A percentile compares a stretch with the other conserved stretches of the same genome.
Conservation (phyloP, 2,888 invertebrate species). For the Yponomeuta evonymella region DNA sequence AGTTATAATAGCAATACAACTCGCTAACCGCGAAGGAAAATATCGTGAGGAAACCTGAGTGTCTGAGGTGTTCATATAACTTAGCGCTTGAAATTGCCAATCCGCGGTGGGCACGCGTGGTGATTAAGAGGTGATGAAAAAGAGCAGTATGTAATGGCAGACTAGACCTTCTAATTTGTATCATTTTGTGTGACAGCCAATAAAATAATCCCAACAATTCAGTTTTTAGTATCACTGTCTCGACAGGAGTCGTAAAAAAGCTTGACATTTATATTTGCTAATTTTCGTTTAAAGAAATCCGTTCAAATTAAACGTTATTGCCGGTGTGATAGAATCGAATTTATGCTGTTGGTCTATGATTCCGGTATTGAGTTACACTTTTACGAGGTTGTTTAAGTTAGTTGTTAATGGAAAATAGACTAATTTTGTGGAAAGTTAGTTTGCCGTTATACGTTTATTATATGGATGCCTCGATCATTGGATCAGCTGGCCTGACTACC, state of each 20-base stretch:
- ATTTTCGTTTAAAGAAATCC: neutral
- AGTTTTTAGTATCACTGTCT: conserved; percentile 3
- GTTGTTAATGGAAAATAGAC: conserved; percentile 7
- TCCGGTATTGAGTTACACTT: conserved; percentile 9
- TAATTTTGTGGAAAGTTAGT: neutral
- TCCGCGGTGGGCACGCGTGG: no score
- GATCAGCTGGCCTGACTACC: neutral
- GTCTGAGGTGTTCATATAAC: no score
- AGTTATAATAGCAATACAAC: no score
- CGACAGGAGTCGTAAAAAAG: neutral
- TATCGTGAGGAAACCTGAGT: no score
- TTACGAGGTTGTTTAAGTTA: conserved; percentile 5
- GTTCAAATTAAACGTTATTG: neutral
- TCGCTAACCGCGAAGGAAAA: no score
- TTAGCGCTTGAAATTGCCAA: no score
- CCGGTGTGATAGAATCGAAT: neutral
- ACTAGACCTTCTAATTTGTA: neutral
- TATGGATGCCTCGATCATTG: neutral
- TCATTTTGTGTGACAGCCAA: neutral
- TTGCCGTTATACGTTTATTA: neutral
- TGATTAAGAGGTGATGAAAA: no score
- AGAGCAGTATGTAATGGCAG: no score
- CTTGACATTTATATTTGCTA: neutral
- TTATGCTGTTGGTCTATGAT: neutral
- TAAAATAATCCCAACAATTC: conserved; percentile 3